phyloP scores from a whole-genome alignment of 1,140 invertebrate species.

The Ganaspis sp. region DNA sequence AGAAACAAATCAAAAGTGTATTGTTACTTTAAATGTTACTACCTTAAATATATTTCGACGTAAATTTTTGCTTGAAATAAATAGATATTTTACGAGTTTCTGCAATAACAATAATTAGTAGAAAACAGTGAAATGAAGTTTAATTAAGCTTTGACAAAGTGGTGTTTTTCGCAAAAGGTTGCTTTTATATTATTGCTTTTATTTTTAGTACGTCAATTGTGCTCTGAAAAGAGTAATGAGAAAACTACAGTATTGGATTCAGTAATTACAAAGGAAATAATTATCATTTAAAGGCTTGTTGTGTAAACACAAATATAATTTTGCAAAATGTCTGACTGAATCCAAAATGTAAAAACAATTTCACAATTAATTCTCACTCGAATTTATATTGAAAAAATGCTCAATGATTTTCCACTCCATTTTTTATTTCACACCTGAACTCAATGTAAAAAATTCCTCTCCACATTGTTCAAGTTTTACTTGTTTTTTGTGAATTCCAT shows the following conservation, averaged over 20 bases:
- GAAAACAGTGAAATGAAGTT: too few relatives aligned
- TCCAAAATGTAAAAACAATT: neutral
- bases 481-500: neutral
- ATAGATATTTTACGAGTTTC: too few relatives aligned
- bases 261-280: neutral
- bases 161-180: too few relatives aligned
- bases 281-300: neutral
- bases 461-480: neutral
- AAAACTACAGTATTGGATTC: too few relatives aligned
- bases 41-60: too few relatives aligned
- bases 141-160: too few relatives aligned
- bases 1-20: neutral
- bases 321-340: neutral
- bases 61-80: too few relatives aligned
- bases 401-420: neutral
- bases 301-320: neutral
- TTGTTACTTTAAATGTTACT: too few relatives aligned
- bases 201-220: too few relatives aligned
- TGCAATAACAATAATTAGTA: too few relatives aligned
- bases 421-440: neutral
- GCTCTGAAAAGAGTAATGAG: too few relatives aligned
- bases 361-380: neutral
- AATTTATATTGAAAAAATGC: neutral
- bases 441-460: neutral
- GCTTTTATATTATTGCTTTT: too few relatives aligned